These are phyloP conservation scores for Momotus momota DNA, from an alignment of 2,797 vertebrate species.

Conservation along the genomic window DNA sequence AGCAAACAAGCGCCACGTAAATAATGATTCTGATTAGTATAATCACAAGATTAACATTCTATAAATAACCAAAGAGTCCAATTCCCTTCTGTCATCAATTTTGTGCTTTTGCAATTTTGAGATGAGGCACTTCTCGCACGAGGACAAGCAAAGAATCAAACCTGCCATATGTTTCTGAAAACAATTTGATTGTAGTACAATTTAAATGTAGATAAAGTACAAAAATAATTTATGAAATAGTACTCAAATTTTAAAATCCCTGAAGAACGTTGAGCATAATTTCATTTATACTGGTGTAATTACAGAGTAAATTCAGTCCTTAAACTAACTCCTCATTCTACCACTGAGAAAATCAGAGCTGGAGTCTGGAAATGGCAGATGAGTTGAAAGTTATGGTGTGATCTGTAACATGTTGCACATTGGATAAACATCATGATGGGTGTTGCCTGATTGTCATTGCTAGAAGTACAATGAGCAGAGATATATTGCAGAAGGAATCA, in stretches of 20 bases:
- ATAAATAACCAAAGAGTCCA: neutral
- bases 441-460: slow-evolving; percentile 14
- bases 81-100: neutral
- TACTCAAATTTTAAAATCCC: neutral
- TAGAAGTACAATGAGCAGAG: slow-evolving; percentile 20
- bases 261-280: neutral
- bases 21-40: slow-evolving; percentile 42
- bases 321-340: neutral
- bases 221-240: neutral
- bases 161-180: neutral
- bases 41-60: slow-evolving; percentile 31
- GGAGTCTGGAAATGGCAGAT: neutral
- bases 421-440: slow-evolving; percentile 20
- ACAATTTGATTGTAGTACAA: neutral
- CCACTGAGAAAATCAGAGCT: neutral
- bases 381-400: neutral
- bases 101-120: neutral
- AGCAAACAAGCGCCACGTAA: slow-evolving; percentile 19
- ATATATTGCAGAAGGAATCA: neutral
- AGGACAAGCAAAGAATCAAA: neutral
- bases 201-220: neutral
- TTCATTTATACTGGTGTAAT: slow-evolving; percentile 9
- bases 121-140: neutral
- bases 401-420: neutral
- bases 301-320: neutral